Percentiles rank a stretch among this genome's conserved stretches.
phyloP scores from a whole-genome alignment of 2,888 invertebrate genomes.

The Corythucha ciliata region DNA sequence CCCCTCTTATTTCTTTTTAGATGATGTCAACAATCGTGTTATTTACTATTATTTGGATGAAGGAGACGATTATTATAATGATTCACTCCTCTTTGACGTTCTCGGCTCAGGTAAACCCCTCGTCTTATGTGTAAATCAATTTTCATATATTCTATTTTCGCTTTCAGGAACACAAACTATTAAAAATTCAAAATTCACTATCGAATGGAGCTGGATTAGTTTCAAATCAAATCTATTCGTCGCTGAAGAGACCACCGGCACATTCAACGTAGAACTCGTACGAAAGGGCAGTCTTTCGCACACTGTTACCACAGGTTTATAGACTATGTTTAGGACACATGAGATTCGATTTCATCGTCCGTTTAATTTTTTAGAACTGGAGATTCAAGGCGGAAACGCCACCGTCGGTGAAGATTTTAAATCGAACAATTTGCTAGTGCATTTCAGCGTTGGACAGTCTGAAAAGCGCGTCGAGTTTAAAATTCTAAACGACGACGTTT shows the following conservation, averaged over 20 bases:
- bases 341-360: too few relatives aligned
- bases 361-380: constrained; percentile 12
- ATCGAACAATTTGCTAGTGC: constrained; percentile 4
- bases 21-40: too few relatives aligned
- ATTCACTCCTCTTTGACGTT: too few relatives aligned
- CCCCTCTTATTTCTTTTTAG: too few relatives aligned
- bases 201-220: constrained; percentile 23
- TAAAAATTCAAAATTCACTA: too few relatives aligned
- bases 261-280: constrained; percentile 7
- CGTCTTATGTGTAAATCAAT: too few relatives aligned
- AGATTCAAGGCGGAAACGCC: constrained; percentile 21
- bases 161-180: too few relatives aligned
- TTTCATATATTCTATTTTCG: too few relatives aligned
- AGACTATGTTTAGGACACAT: too few relatives aligned
- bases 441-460: constrained; percentile 19
- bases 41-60: too few relatives aligned
- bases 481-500: constrained; percentile 18
- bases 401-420: constrained; percentile 18
- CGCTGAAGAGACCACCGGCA: constrained; percentile 10
- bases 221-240: constrained; percentile 20
- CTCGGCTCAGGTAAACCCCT: too few relatives aligned
- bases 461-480: constrained; percentile 3
- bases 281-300: constrained; percentile 2
- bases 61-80: too few relatives aligned
- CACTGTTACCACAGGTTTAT: neutral